A percentile compares a stretch with the other conserved stretches of the same genome.
These are phyloP conservation scores for Fragum sueziense DNA, from an alignment of 2,888 invertebrate genomes.

Conservation along the genomic window DNA sequence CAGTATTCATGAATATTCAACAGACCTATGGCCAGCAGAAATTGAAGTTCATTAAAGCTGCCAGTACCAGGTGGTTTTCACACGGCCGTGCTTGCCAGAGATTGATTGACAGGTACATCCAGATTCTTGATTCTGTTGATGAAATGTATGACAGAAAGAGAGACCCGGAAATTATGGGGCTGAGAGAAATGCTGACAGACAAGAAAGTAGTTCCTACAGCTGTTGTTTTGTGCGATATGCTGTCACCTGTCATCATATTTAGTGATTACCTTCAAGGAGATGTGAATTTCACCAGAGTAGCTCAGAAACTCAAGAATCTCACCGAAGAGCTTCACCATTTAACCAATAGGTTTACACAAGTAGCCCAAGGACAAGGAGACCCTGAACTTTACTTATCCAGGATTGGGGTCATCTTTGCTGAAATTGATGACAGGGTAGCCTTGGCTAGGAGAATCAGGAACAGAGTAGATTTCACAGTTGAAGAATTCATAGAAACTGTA, in stretches of 20 bases:
- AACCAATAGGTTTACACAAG: too few relatives aligned
- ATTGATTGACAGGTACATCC: constrained; percentile 20
- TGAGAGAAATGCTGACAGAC: background rate
- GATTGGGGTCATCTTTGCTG: too few relatives aligned
- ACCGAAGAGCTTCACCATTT: too few relatives aligned
- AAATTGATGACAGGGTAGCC: too few relatives aligned
- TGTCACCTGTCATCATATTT: constrained; percentile 29
- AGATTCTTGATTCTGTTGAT: constrained; percentile 27
- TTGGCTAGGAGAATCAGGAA: too few relatives aligned
- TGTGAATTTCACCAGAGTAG: constrained; percentile 19
- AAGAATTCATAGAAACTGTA: constrained; percentile 13
- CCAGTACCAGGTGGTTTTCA: constrained; percentile 30
- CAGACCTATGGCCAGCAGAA: background rate
- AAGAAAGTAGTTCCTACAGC: constrained; percentile 27
- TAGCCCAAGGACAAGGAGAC: too few relatives aligned
- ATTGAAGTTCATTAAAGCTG: background rate
- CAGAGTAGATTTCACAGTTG: constrained; percentile 3
- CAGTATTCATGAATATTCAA: constrained; percentile 18
- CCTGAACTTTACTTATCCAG: too few relatives aligned
- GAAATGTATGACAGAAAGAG: background rate
- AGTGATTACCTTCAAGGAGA: constrained; percentile 27
- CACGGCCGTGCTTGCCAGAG: constrained; percentile 22
- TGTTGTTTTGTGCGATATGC: constrained; percentile 19
- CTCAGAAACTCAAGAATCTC: constrained; percentile 8
- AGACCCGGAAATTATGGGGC: constrained; percentile 12